A percentile compares a stretch with the other conserved stretches of the same genome.
phyloP scores from a whole-genome alignment of 2,888 invertebrate genomes.

The Meghimatium bilineatum region DNA sequence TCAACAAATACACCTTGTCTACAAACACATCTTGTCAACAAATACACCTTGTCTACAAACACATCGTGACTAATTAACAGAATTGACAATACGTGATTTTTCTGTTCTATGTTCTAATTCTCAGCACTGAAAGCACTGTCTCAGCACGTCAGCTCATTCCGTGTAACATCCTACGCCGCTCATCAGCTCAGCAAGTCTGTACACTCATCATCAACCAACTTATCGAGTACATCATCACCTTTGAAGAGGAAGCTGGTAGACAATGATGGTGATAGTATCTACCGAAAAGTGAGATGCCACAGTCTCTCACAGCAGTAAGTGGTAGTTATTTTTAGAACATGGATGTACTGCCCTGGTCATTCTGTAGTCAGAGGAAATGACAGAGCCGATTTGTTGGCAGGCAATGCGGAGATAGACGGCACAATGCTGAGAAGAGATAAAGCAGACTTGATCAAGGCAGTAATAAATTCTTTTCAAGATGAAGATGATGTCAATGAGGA shows the following conservation, averaged over 20 bases:
- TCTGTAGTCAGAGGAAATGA: no score
- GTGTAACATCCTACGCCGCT: slow-evolving; percentile 57
- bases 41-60: no score
- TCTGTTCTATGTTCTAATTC: slow-evolving; percentile 27
- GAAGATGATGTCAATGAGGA: no score
- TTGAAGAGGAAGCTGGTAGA: slow-evolving; percentile 18
- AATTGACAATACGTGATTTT: not conserved
- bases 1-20: no score
- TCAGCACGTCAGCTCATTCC: slow-evolving; percentile 55
- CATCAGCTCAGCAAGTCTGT: slow-evolving; percentile 29
- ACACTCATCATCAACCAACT: slow-evolving; percentile 18
- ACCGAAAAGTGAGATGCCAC: slow-evolving; percentile 55
- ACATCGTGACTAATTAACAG: no score
- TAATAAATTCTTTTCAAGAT: no score
- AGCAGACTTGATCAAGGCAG: no score
- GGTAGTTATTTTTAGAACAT: not conserved
- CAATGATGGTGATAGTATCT: slow-evolving; percentile 40
- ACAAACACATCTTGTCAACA: no score
- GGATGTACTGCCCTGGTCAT: no score
- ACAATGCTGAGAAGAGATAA: no score
- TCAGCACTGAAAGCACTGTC: slow-evolving; percentile 60
- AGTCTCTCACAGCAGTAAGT: slow-evolving; percentile 59
- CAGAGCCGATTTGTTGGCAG: no score
- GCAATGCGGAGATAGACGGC: no score
- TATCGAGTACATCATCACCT: not conserved